These are phyloP conservation scores for Danionella cerebrum DNA, from an alignment of 2,113 vertebrate species.

Conservation along the genomic window DNA sequence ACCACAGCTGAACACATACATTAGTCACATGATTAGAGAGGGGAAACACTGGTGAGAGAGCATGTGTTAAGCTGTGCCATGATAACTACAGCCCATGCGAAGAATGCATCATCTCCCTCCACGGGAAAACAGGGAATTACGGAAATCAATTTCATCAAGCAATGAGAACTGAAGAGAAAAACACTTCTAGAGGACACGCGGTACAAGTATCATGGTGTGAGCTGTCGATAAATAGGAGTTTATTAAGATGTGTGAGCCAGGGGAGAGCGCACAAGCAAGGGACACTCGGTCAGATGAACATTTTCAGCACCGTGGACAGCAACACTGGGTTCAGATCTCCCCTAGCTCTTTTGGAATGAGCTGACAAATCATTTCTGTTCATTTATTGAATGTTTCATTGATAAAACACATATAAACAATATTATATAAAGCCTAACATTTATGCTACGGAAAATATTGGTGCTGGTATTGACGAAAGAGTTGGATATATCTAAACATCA, in stretches of 20 bases:
- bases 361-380: background rate
- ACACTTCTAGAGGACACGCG: background rate
- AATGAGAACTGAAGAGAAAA: background rate
- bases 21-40: slow-evolving; percentile 25
- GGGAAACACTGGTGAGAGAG: background rate
- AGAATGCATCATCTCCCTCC: background rate
- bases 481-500: too few relatives aligned
- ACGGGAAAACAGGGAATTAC: background rate
- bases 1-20: slow-evolving; percentile 19
- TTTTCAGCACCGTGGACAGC: slow-evolving; percentile 11
- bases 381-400: too few relatives aligned
- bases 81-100: slow-evolving; percentile 5
- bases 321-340: background rate
- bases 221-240: background rate
- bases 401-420: too few relatives aligned
- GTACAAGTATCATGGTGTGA: background rate
- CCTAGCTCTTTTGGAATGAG: background rate
- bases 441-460: too few relatives aligned
- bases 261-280: background rate
- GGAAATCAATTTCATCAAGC: background rate
- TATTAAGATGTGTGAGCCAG: background rate
- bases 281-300: background rate
- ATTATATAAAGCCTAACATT: too few relatives aligned
- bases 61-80: slow-evolving; percentile 4
- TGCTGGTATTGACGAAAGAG: too few relatives aligned